Evolutionary conservation across 92 coral and sea anemone genomes (phyloP).

Genomic region (Pocillopora meandrina): DNA sequence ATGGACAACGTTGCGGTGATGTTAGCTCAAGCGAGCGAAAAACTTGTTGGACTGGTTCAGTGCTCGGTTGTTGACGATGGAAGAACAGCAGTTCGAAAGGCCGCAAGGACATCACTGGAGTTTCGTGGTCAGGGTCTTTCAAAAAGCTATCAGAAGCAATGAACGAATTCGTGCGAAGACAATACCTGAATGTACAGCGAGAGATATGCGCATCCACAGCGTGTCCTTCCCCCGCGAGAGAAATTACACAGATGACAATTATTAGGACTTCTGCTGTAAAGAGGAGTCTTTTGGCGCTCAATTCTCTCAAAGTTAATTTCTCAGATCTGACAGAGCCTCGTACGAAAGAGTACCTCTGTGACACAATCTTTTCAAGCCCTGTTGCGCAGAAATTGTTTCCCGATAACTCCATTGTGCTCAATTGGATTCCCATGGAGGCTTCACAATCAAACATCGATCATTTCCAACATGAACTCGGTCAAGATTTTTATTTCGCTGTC

Average conservation of each 20-base stretch:
- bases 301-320: constrained; percentile 34
- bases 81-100: too few species aligned
- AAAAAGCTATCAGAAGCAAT: neutral
- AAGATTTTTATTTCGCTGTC: constrained; percentile 65
- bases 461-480: constrained; percentile 47
- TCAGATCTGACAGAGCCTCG: constrained; percentile 35
- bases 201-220: neutral
- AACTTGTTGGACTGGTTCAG: neutral
- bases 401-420: constrained; percentile 58
- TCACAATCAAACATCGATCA: constrained; percentile 65
- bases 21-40: neutral
- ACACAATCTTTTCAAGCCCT: too few species aligned
- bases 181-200: neutral
- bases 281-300: constrained; percentile 45
- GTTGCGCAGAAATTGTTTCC: constrained; percentile 43
- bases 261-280: neutral
- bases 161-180: neutral
- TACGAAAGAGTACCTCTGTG: too few species aligned
- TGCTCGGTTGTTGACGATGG: too few species aligned
- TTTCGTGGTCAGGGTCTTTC: neutral
- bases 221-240: constrained; percentile 48
- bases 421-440: constrained; percentile 82
- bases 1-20: neutral
- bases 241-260: constrained; percentile 55
- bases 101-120: too few species aligned